Conservation (phyloP, 2,797 vertebrate species). For the Glyptemys insculpta region DNA sequence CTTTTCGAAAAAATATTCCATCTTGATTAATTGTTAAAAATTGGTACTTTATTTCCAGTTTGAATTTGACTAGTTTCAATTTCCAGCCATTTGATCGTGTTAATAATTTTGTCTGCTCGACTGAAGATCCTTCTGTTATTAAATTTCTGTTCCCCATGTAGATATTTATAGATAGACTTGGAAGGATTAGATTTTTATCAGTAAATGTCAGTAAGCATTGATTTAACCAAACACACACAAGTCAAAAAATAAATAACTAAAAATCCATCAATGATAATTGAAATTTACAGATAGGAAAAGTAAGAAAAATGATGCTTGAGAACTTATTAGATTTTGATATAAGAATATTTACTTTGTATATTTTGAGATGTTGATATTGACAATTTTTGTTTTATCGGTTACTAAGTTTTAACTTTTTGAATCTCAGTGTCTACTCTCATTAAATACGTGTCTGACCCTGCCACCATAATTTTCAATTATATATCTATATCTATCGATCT, state of each 20-base stretch:
- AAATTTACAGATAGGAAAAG: not conserved
- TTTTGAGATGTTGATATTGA: not conserved
- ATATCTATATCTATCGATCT: no score
- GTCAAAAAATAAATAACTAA: not conserved
- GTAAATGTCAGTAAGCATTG: not conserved
- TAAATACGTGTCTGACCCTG: fast-evolving
- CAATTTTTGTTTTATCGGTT: not conserved
- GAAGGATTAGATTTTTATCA: not conserved
- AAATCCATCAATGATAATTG: not conserved
- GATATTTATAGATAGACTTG: not conserved
- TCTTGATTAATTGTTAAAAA: not conserved
- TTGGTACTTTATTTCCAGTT: not conserved
- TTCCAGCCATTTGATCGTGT: not conserved
- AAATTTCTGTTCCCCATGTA: not conserved
- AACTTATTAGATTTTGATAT: not conserved
- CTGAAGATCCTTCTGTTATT: not conserved
- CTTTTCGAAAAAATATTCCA: not conserved
- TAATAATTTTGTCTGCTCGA: not conserved
- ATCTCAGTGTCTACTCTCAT: not conserved
- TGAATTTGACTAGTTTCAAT: not conserved
- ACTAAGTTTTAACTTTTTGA: not conserved
- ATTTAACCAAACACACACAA: not conserved
- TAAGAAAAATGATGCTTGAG: not conserved
- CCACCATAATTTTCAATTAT: not conserved
- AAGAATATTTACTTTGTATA: not conserved